Percentiles rank a stretch among this genome's conserved stretches.
These are phyloP conservation scores for Caenorhabditis doughertyi DNA, from an alignment of 2,888 invertebrate species.

Conservation along the genomic window DNA sequence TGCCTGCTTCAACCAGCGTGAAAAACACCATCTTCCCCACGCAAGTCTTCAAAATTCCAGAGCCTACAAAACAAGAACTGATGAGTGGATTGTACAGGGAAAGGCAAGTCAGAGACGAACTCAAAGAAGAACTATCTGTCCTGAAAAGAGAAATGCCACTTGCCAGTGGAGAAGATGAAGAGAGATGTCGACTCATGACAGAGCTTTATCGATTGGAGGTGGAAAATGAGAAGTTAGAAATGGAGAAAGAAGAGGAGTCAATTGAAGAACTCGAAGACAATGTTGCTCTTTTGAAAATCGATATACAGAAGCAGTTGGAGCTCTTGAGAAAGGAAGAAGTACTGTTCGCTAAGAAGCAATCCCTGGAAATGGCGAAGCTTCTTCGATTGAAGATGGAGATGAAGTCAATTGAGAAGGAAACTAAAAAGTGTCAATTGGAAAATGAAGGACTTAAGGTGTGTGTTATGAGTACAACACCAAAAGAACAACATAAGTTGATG, in stretches of 20 bases:
- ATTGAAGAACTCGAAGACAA: too few species aligned
- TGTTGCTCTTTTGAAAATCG: too few species aligned
- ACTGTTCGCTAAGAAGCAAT: neutral
- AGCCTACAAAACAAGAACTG: too few species aligned
- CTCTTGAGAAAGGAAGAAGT: too few species aligned
- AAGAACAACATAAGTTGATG: too few species aligned
- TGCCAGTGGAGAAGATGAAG: neutral
- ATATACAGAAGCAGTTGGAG: neutral
- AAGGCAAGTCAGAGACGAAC: neutral
- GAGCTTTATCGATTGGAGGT: neutral
- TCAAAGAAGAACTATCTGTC: neutral
- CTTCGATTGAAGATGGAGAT: neutral
- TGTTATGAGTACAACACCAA: too few species aligned
- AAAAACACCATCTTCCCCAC: too few species aligned
- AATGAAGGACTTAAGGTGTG: too few species aligned
- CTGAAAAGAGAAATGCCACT: neutral
- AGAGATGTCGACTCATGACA: neutral
- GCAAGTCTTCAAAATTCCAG: too few species aligned
- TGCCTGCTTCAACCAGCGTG: too few species aligned
- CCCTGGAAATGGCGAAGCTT: neutral
- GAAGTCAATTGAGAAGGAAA: neutral
- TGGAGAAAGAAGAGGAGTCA: neutral
- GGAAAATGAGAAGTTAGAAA: neutral
- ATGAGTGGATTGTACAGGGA: too few species aligned
- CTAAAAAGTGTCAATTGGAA: neutral